phyloP scores from a whole-genome alignment of 2,113 vertebrate species.

The Paramormyrops kingsleyae region DNA sequence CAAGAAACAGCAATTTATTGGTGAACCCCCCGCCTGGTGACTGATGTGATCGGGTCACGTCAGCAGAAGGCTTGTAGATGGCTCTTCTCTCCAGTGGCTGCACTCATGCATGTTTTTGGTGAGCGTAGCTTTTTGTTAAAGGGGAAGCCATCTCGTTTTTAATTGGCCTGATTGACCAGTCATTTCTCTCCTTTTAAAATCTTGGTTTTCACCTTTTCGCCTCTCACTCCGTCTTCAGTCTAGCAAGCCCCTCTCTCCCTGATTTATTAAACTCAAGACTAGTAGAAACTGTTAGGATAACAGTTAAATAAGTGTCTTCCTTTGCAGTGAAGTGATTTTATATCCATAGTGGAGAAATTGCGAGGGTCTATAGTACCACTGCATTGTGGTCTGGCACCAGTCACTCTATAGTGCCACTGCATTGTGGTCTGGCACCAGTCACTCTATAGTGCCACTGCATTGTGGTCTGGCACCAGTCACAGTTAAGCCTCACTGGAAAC shows the following conservation, averaged over 20 bases:
- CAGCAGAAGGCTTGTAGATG: conserved; percentile 5
- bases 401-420: neutral
- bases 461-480: neutral
- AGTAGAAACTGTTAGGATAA: neutral
- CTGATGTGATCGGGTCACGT: conserved; percentile 34
- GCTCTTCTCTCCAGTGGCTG: conserved; percentile 31
- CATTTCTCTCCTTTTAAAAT: neutral
- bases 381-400: neutral
- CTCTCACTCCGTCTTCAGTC: neutral
- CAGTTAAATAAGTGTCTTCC: neutral
- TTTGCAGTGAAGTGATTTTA: neutral
- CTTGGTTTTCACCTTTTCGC: neutral
- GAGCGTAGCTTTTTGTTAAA: neutral
- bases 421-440: neutral
- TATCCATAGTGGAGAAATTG: neutral
- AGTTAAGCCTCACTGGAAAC: neutral
- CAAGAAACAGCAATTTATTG: conserved; percentile 36
- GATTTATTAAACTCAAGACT: neutral
- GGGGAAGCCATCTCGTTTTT: neutral
- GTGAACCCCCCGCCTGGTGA: conserved; percentile 43
- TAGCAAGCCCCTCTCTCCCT: neutral
- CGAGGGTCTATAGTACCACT: neutral
- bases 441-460: neutral
- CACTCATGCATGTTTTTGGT: neutral
- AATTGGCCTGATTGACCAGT: neutral